Evolutionary conservation across 2,113 vertebrate species (phyloP), one percentile per base, ranked within the genome.

Genomic region (Willisornis vidua): DNA sequence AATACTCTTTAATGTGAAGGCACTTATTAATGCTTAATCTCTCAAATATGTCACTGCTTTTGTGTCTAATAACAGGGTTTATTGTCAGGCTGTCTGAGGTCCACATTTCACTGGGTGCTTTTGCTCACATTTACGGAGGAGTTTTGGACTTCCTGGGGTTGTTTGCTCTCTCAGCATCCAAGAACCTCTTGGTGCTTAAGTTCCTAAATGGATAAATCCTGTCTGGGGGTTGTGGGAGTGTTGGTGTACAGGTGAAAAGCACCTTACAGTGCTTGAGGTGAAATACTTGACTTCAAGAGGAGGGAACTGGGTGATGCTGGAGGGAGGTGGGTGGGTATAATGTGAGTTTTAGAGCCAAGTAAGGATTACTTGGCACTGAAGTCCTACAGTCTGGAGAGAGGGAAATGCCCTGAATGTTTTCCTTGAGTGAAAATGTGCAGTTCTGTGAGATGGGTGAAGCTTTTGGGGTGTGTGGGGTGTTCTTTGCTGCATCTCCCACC

Each of bases 1-100:
- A 86, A 72, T 39, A 3, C 45, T 49, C 18, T n/a, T 77, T 67
- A 55, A 71, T n/a, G 70, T 55, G 94, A 81, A 89, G 74, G 48
- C 45, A 41, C 57, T 93, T 74, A 79, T 81, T 92, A 93, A 77
- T 55, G 79, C 90, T 51, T 92, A 70, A 92, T 88, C 79, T 96
- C 87, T 80, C 79, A 76, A 51, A 71, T 77, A 52, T 57, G 80
- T 58, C 68, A 28, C 65, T 49, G 80, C 89, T 94, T 93, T 91
- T 78, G 65, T 90, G 84, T 19, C 65, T 95, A 65, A 92, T 94
- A 52, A 75, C 16, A 45, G 93, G 88, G 51, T 71, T 91, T 85
- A 45, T 93, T 89, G 89, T 95, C 86, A 39, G 35, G 76, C 84
- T 88, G 92, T 35, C 89, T 81, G 83, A 75, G 91, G 75, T 48